Base-by-base conservation (phyloP, 2,797 vertebrate genomes). In the Ctenopoma kingsleyae region DNA sequence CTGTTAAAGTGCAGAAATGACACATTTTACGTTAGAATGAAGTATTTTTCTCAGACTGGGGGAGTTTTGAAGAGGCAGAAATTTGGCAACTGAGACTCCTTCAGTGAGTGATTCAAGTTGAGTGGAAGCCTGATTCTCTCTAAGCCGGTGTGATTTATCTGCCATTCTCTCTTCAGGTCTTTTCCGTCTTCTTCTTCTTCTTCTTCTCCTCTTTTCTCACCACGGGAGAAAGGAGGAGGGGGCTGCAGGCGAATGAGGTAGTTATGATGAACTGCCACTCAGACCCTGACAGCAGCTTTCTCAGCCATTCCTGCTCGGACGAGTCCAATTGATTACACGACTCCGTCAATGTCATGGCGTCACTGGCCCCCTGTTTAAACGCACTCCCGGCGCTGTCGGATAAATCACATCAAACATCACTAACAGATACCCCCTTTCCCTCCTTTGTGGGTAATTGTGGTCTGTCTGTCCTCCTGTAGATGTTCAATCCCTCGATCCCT, bases 361-460 rank as follows among this genome's bases (percentile, higher is more conserved):
- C 95, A 95, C 93, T 88, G 94, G 94, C 88, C 92, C 16, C 92
- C 92, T 74, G 89, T 94, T 84, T 93, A 95, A 96, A 96, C 77
- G 90, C 91, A 92, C 95, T 89, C 85, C 89, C 85, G 83, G 91
- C 89, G 74, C 89, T 88, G 80, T 94, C 81, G 92, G 94, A 96
- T 96, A 96, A 96, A 98, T 97, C 95, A 96, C 94, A 94, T 96
- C 95, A 96, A 93, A 93, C 89, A 82, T 93, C 93, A 87, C 94
- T 93, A 95, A 94, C 90, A 93, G 95, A 95, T 89, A 71, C 91
- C 87, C 80, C 65, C 62, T 36, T 20, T 50, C 38, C 67, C 72
- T 72, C 94, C 92, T 95, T 95, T 94, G 94, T 95, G 90, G 90
- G 83, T 98, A 98, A 97, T 97, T 96, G 97, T 91, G 82, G 87